These are phyloP conservation scores for Enteromius thamalakanensis DNA, from an alignment of 2,797 vertebrate species.

Conservation along the genomic window DNA sequence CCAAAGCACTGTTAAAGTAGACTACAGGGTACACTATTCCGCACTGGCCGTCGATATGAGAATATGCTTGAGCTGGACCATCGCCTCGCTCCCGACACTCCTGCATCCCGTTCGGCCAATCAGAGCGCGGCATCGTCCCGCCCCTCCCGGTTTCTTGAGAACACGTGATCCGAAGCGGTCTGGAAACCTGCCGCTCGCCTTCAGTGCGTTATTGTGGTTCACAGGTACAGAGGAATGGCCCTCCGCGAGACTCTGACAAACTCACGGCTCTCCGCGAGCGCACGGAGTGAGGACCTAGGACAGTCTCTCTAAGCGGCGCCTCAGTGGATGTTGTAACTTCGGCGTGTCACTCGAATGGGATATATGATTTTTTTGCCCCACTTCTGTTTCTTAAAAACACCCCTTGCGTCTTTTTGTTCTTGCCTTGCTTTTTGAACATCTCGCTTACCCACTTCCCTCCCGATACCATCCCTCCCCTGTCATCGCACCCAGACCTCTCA, in stretches of 20 bases:
- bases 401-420: constrained; percentile 39
- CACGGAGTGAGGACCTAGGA: constrained; percentile 60
- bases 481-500: constrained; percentile 56
- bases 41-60: constrained; percentile 42
- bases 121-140: constrained; percentile 60
- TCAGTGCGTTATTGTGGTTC: constrained; percentile 54
- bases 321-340: constrained; percentile 72
- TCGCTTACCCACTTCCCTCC: constrained; percentile 68
- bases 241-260: constrained; percentile 46
- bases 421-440: constrained; percentile 60
- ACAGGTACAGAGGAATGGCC: constrained; percentile 53
- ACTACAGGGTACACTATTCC: constrained; percentile 35
- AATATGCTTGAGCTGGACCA: constrained; percentile 53
- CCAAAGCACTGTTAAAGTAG: constrained; percentile 32
- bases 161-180: constrained; percentile 74
- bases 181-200: constrained; percentile 71
- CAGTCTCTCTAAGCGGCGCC: constrained; percentile 55
- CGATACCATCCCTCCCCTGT: constrained; percentile 66
- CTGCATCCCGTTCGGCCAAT: constrained; percentile 77
- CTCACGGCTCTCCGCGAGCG: constrained; percentile 66
- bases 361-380: constrained; percentile 51
- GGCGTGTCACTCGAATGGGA: constrained; percentile 66
- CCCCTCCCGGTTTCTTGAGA: constrained; percentile 45
- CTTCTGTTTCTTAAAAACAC: constrained; percentile 34
- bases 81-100: constrained; percentile 49